These are phyloP conservation scores for Antheraea yamamai DNA, from an alignment of 2,888 invertebrate species.

Conservation along the genomic window DNA sequence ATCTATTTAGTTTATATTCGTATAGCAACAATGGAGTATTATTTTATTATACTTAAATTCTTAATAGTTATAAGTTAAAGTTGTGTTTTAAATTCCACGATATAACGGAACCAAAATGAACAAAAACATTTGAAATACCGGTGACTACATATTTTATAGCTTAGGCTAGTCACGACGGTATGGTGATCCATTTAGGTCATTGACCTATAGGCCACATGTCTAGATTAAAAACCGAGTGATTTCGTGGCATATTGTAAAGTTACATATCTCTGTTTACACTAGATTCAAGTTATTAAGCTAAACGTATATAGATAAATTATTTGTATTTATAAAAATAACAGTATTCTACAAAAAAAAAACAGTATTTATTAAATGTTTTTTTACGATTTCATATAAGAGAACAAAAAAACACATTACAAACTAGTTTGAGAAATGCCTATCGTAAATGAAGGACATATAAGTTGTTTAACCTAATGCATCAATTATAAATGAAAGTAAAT, in stretches of 20 bases:
- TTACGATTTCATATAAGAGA: no score
- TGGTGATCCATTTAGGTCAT: conserved; percentile 38
- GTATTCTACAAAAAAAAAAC: background rate
- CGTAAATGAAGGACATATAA: no score
- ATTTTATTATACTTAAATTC: background rate
- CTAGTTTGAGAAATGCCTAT: no score
- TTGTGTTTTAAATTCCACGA: background rate
- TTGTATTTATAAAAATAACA: background rate
- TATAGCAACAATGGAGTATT: background rate
- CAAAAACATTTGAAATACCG: conserved; percentile 2
- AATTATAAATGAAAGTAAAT: background rate
- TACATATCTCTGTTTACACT: background rate
- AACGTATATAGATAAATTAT: background rate
- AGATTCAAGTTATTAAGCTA: background rate
- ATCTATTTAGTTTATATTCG: background rate
- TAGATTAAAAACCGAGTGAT: background rate
- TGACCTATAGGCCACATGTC: conserved; percentile 37
- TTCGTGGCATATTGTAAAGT: background rate
- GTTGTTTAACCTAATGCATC: no score
- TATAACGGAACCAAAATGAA: conserved; percentile 2
- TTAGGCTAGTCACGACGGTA: conserved; percentile 35
- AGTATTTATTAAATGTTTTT: background rate
- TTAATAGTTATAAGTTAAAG: background rate
- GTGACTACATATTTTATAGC: conserved; percentile 18
- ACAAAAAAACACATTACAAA: no score